Evolutionary conservation across 2,113 vertebrate species (phyloP).

Genomic region (Grus americana): DNA sequence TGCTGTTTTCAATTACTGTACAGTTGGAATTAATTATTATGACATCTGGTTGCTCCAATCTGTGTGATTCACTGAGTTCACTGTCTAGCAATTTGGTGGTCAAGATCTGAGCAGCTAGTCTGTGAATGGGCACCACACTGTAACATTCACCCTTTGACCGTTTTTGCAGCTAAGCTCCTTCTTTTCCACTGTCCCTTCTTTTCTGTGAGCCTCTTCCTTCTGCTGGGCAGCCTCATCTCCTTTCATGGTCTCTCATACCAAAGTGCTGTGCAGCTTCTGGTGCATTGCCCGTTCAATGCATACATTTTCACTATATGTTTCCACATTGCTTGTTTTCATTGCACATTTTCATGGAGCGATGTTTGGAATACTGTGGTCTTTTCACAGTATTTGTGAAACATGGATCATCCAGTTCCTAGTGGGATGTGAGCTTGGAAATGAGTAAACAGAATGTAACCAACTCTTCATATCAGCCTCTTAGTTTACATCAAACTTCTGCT

Average conservation of each 20-base stretch:
- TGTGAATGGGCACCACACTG: background rate
- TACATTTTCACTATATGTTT: background rate
- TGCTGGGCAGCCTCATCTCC: background rate
- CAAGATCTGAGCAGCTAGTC: background rate
- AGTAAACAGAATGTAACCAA: background rate
- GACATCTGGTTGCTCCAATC: slow-evolving; percentile 40
- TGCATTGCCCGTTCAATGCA: background rate
- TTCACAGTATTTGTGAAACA: background rate
- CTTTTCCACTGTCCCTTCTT: background rate
- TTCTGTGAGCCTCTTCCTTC: background rate
- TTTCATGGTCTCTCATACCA: background rate
- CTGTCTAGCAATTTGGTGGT: slow-evolving; percentile 65
- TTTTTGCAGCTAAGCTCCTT: slow-evolving; percentile 14
- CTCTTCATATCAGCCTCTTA: background rate
- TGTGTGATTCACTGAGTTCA: slow-evolving; percentile 47
- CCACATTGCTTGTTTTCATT: background rate
- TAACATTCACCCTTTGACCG: background rate
- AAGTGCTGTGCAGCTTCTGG: background rate
- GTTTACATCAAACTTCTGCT: background rate
- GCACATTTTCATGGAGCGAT: background rate
- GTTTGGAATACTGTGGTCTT: background rate
- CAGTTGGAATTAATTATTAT: slow-evolving; percentile 28
- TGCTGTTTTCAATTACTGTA: slow-evolving; percentile 19
- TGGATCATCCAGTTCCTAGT: background rate
- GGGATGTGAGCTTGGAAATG: background rate